Percentiles rank a stretch among this genome's conserved stretches.
phyloP scores from a whole-genome alignment of 2,113 vertebrate genomes.

The Myotis brandtii region DNA sequence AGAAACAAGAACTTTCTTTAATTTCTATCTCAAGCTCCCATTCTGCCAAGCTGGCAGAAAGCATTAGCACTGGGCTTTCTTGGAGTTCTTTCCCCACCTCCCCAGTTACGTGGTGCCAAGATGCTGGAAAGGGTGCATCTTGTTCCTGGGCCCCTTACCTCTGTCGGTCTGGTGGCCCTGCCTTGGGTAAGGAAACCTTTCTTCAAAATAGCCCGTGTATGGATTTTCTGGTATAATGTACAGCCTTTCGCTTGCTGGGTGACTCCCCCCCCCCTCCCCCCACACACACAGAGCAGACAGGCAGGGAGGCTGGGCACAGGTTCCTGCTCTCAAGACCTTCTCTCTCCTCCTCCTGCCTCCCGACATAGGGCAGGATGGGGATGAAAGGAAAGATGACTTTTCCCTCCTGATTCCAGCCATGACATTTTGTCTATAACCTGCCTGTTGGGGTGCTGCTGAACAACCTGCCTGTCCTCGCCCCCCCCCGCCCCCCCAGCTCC shows the following conservation, averaged over 20 bases:
- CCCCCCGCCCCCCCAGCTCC: background rate
- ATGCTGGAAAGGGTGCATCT: background rate
- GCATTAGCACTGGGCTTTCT: background rate
- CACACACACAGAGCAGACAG: background rate
- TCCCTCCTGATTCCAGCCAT: background rate
- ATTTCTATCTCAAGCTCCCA: background rate
- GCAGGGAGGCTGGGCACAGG: background rate
- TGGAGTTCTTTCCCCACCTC: background rate
- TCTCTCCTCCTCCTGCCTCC: background rate
- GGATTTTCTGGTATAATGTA: background rate
- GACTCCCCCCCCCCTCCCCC: background rate
- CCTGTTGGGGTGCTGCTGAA: background rate
- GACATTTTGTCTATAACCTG: background rate
- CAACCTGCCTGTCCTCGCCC: background rate
- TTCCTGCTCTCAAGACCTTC: background rate
- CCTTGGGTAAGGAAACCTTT: background rate
- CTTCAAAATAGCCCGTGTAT: background rate
- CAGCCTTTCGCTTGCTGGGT: background rate
- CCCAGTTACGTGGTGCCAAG: background rate
- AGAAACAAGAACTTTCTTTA: background rate
- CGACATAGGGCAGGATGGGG: background rate
- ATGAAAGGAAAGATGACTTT: background rate
- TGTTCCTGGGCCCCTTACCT: background rate
- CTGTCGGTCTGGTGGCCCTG: background rate
- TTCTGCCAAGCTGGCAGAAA: background rate